Conservation (phyloP, 2,113 vertebrate genomes). For the Menura novaehollandiae region DNA sequence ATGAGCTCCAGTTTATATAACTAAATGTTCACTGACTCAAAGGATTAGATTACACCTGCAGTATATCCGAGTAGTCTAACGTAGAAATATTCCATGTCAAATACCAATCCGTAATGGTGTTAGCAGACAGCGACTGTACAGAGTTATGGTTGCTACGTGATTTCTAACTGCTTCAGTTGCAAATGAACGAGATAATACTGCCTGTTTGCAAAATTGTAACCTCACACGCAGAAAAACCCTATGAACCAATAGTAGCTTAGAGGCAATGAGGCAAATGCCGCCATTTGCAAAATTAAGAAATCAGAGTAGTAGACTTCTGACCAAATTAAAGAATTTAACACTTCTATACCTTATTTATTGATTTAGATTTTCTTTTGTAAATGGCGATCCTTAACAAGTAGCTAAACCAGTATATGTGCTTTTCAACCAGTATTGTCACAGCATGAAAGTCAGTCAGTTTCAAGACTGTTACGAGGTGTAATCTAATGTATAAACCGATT, state of each 20-base stretch:
- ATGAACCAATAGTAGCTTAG: constrained; percentile 60
- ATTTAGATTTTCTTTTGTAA: constrained; percentile 72
- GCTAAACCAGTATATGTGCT: constrained; percentile 74
- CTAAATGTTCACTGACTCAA: constrained; percentile 79
- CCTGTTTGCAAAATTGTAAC: constrained; percentile 61
- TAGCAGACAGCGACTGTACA: constrained; percentile 35
- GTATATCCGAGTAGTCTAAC: constrained; percentile 63
- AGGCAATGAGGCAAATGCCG: constrained; percentile 71
- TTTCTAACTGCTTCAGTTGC: constrained; percentile 67
- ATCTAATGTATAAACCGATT: constrained; percentile 86
- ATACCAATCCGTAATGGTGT: constrained; percentile 42
- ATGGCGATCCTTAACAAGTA: constrained; percentile 71
- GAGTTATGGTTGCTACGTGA: constrained; percentile 17
- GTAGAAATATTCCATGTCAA: constrained; percentile 36
- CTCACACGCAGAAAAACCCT: constrained; percentile 56
- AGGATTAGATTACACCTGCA: constrained; percentile 82
- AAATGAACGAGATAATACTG: constrained; percentile 56
- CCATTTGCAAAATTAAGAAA: constrained; percentile 51
- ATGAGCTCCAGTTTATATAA: constrained; percentile 80
- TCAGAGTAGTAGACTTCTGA: constrained; percentile 70
- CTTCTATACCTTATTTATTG: constrained; percentile 69
- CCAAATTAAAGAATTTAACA: constrained; percentile 73
- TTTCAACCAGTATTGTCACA: constrained; percentile 77
- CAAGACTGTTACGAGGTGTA: constrained; percentile 85
- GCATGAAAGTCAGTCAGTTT: constrained; percentile 80